Evolutionary conservation across 1,140 invertebrate species (phyloP).

Genomic region (Rhysida immarginata): DNA sequence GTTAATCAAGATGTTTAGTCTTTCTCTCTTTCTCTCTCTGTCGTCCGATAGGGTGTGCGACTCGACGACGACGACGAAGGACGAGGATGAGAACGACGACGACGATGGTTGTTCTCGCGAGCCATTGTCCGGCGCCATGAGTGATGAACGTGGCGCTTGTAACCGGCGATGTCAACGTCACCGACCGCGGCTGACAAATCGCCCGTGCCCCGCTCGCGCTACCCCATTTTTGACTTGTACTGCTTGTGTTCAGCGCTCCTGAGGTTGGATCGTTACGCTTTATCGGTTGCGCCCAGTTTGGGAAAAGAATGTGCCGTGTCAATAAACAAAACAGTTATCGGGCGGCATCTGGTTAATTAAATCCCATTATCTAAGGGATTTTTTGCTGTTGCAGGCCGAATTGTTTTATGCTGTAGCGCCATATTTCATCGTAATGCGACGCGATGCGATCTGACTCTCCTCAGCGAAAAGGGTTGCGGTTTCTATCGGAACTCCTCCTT

Average conservation of each 20-base stretch:
- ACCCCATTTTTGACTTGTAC: background rate
- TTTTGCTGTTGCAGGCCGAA: background rate
- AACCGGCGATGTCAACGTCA: background rate
- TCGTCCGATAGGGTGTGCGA: too few species aligned
- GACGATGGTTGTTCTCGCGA: too few species aligned
- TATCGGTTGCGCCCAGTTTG: background rate
- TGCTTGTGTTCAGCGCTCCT: background rate
- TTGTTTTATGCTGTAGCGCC: background rate
- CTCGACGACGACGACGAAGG: too few species aligned
- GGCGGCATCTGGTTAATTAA: slow-evolving; percentile 3
- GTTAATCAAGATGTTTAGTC: too few species aligned
- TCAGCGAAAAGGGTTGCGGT: background rate
- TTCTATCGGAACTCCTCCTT: background rate
- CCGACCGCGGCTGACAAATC: background rate
- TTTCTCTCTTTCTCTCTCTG: too few species aligned
- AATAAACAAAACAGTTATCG: slow-evolving; percentile 4
- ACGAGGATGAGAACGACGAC: too few species aligned
- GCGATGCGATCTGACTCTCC: background rate
- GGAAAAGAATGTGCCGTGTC: background rate
- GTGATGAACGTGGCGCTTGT: background rate
- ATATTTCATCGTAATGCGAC: background rate
- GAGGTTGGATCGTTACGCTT: background rate
- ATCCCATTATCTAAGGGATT: background rate
- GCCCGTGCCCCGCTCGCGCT: background rate
- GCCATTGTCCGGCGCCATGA: background rate